Base-by-base conservation (phyloP, 1,140 invertebrate species). In the Brachionus manjavacas region DNA sequence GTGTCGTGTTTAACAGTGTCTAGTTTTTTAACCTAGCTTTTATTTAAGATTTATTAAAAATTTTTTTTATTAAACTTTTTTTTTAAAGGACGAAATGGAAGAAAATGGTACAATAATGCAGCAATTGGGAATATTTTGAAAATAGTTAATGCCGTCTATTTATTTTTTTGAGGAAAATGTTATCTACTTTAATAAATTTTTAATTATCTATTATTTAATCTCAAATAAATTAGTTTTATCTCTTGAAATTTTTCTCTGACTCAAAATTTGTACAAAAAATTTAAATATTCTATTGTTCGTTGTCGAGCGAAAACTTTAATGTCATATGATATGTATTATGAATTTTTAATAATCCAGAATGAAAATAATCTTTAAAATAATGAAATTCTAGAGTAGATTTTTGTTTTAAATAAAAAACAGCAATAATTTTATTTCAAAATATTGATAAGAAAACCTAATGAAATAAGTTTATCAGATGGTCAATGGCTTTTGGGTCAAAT, bases 81-180 rank as follows among this genome's bases (percentile, higher is more conserved):
- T 72, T 72, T 39, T 39, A 2, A 72, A 72, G 68, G 68, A 72
- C 16, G 68, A 72, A 41, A 72, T 72, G 68, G 68, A 72, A 72
- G 68, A 72, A 39, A 72, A 39, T 72, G 68, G 68, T 7, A 41
- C 68, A 41, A 72, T 72, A 41, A 72, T 72, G 68, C 68, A 72
- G 11, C 68, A 72, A 41, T 41, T 72, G 31, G 68, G 68, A 41
- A 72, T 72, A 20, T 72, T 72, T 72, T 72, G 16, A 41, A 41
- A 46, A 39, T 14, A 1, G n/a, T 39, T 72, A 16, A 41, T 31
- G 11, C n/a, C 31, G 12, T 68, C 31, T 68, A 12, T 39, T 12
- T n/a, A n/a, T 68, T 23, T 31, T 20, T 72, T 39, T 72, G 14
- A 64, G 16, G 11, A n/a, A 23, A n/a, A 11, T 64, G 55, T 64